These are phyloP conservation scores for Circaetus cinerascens DNA, from an alignment of 2,113 vertebrate species.

Conservation along the genomic window DNA sequence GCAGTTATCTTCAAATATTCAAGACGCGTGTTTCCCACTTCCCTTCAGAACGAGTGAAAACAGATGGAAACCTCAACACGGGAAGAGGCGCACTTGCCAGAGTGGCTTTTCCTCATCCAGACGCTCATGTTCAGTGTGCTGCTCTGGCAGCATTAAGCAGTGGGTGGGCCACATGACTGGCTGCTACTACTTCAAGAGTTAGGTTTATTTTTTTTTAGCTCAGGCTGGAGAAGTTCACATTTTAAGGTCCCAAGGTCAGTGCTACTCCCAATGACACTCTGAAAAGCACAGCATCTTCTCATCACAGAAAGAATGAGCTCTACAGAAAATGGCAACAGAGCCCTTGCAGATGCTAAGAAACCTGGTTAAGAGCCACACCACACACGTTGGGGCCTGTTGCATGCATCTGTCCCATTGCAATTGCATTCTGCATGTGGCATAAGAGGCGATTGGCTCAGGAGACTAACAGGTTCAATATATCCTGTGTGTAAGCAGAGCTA, in stretches of 20 bases:
- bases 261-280: background rate
- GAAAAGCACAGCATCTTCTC: background rate
- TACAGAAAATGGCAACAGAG: background rate
- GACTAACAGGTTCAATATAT: background rate
- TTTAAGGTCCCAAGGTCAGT: background rate
- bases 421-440: background rate
- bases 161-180: background rate
- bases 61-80: background rate
- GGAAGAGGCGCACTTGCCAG: background rate
- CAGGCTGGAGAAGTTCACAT: background rate
- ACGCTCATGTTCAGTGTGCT: background rate
- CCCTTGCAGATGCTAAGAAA: background rate
- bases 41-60: background rate
- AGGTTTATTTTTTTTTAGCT: background rate
- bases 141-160: background rate
- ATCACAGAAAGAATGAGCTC: background rate
- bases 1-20: background rate
- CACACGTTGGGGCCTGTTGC: background rate
- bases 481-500: background rate
- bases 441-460: background rate
- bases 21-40: background rate
- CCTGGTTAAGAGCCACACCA: background rate
- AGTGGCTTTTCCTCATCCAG: background rate
- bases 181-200: background rate
- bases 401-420: background rate